Evolutionary conservation across 2,113 vertebrate species (phyloP).

Genomic region (Mesitornis unicolor): DNA sequence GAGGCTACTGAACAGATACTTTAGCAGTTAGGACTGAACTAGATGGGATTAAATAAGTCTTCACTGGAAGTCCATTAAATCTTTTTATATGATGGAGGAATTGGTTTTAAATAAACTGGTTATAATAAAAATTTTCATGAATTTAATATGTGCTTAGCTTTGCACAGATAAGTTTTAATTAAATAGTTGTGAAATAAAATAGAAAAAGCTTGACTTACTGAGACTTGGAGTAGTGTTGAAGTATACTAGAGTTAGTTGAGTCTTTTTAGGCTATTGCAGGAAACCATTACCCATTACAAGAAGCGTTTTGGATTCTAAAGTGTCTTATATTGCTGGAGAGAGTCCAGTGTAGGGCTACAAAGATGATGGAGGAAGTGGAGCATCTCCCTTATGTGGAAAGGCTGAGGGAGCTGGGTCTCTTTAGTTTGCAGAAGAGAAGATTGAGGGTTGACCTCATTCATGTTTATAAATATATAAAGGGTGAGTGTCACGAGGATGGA

Average conservation of each 20-base stretch:
- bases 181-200: not conserved
- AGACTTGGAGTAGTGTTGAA: not conserved
- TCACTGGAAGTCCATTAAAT: not conserved
- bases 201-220: not conserved
- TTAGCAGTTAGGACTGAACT: not conserved
- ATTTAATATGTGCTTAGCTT: not conserved
- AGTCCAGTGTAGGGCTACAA: too few species aligned
- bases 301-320: not conserved
- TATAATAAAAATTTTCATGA: not conserved
- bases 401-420: too few species aligned
- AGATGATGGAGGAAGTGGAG: too few species aligned
- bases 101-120: not conserved
- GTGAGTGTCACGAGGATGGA: too few species aligned
- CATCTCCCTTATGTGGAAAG: too few species aligned
- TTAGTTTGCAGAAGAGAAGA: too few species aligned
- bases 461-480: too few species aligned
- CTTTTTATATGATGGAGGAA: not conserved
- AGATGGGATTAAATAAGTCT: not conserved
- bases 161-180: not conserved
- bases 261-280: not conserved
- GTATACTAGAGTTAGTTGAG: not conserved
- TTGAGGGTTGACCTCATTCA: too few species aligned
- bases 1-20: not conserved
- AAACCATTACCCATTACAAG: not conserved
- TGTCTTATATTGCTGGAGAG: not conserved